Base-by-base conservation (phyloP, 2,888 invertebrate species). In the Griposia aprilina region DNA sequence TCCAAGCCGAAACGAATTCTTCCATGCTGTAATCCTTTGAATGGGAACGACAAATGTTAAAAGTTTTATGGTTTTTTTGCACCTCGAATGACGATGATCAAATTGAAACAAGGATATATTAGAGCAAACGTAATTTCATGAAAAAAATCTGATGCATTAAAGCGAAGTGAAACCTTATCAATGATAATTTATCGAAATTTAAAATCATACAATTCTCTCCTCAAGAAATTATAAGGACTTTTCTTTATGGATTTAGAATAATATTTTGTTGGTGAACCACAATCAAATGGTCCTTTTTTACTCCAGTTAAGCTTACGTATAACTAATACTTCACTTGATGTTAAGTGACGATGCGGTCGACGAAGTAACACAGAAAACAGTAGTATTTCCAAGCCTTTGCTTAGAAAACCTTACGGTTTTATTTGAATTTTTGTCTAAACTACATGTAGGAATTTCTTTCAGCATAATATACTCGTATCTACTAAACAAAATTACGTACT, bases 221-320 rank as follows among this genome's bases (percentile, higher is more conserved):
- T 10, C n/a, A 15, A n/a, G 4, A 63, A 76, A 30, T 41, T 0
- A n/a, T 36, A 6, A 17, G 26, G 2, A n/a, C 5, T 23, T 63
- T 45, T 50, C 8, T 20, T 10, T 15, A 11, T 1, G 26, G 41
- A 52, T 72, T 1, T 17, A 11, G 4, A 74, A 41, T 6, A 41
- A 45, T 13, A 30, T 17, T 30, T 73, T 8, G 0, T n/a, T n/a
- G 0, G 5, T 20, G 5, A 17, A 75, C 6, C 17, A 23, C 0
- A 45, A 48, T 8, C 1, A n/a, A n/a, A 59, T 4, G 26, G 23
- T 41, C 57, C 70, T 17, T 72, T 55, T 78, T 60, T 20, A 26
- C 74, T 17, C 7, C 36, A 81, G 55, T 62, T 7, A 36, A 48
- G 36, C 23, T 62, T 11, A 81, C 36, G 26, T 23, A 13, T 45